Base-by-base conservation (phyloP, 2,797 vertebrate species). In the Karalla daura region DNA sequence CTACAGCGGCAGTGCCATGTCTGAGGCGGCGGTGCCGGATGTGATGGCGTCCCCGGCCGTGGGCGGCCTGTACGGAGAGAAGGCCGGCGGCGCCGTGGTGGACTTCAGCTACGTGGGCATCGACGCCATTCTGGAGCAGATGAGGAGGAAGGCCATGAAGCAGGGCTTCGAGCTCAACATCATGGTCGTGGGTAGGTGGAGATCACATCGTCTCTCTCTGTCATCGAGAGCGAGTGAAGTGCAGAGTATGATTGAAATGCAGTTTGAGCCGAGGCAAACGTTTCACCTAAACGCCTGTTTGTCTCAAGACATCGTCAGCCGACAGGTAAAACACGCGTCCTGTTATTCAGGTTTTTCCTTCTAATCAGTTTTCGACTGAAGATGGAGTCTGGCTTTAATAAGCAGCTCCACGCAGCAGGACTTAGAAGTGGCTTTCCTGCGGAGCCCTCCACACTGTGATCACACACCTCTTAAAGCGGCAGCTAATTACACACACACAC, bases 141-240 rank as follows among this genome's bases (percentile, higher is more conserved):
- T 99, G 96, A 95, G 96, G 81, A 92, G 96, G 81, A 99, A 99
- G 89, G 97, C 97, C 74, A 99, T 99, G 98, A 99, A 99, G 81
- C 96, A 98, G 85, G 97, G 98, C 0, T 98, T 99, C 0, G 96
- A 98, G 84, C 96, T 99, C 85, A 99, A 99, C 92, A 98, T 99
- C 80, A 99, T 99, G 97, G 96, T 99, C 2, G 97, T 99, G 13
- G 98, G 98, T 99, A 88, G 96, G 97, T 12, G 13, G 17, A 13
- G n/a, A 39, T 24, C 1, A n/a, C 0, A 11, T 50, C 0, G 7
- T 51, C 9, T 32, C 7, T 35, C 0, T 18, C 18, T 69, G 27
- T 65, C 55, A 63, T 67, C 13, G n/a, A n/a, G n/a, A n/a, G n/a
- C n/a, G n/a, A n/a, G n/a, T n/a, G n/a, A 50, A 44, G 21, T 53